phyloP scores from a whole-genome alignment of 1,140 invertebrate genomes.

The Nilaparvata lugens region DNA sequence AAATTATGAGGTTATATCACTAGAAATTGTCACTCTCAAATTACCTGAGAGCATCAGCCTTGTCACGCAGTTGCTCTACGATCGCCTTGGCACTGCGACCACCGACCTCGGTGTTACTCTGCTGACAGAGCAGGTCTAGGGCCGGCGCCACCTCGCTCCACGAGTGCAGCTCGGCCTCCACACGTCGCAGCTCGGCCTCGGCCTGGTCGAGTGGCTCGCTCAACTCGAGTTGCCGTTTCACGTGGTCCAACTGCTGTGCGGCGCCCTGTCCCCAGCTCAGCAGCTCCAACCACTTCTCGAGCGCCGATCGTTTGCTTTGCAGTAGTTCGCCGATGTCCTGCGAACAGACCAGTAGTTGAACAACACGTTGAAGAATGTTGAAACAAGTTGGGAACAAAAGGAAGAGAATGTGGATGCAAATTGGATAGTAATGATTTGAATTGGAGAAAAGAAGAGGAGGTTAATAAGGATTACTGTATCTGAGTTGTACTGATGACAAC shows the following conservation, averaged over 20 bases:
- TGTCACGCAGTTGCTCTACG: constrained; percentile 44
- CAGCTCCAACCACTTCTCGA: constrained; percentile 78
- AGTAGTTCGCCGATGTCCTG: constrained; percentile 61
- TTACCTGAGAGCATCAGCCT: constrained; percentile 31
- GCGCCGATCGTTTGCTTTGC: constrained; percentile 56
- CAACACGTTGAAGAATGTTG: no score
- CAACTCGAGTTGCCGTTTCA: constrained; percentile 68
- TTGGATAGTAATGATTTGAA: no score
- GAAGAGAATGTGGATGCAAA: constrained; percentile 2
- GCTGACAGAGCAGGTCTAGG: constrained; percentile 56
- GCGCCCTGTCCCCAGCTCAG: constrained; percentile 71
- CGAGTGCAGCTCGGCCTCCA: constrained; percentile 41
- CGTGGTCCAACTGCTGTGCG: constrained; percentile 67
- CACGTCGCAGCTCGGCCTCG: constrained; percentile 44
- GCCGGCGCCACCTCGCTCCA: constrained; percentile 58
- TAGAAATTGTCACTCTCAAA: no score
- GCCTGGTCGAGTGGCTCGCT: constrained; percentile 56
- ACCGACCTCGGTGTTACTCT: constrained; percentile 42
- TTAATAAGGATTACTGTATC: no score
- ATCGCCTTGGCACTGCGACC: constrained; percentile 50
- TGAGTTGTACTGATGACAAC: no score
- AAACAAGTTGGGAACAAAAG: no score
- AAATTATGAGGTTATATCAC: no score
- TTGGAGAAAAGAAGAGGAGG: no score
- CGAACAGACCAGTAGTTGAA: no score